phyloP scores from a whole-genome alignment of 2,797 vertebrate species.

The Oreochromis grahami region DNA sequence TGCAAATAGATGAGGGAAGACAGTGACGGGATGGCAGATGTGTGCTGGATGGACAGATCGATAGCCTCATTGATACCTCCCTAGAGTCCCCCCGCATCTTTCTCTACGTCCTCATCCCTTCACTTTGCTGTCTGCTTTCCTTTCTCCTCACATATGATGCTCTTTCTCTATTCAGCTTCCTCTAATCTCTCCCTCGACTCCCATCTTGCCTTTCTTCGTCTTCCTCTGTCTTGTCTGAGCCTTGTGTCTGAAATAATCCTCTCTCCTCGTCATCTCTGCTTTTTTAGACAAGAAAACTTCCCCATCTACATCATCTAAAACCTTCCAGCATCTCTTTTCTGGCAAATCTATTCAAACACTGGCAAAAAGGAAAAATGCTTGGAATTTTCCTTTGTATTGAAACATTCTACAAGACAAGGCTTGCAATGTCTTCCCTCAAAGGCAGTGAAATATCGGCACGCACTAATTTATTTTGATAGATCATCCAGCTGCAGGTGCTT shows the following conservation, averaged over 20 bases:
- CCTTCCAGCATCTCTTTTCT: neutral
- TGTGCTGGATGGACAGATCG: slow-evolving; percentile 52
- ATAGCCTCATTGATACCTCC: slow-evolving; percentile 60
- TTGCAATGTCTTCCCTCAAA: neutral
- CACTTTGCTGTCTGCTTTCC: slow-evolving; percentile 35
- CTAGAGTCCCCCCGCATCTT: slow-evolving; percentile 23
- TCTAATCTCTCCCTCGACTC: slow-evolving; percentile 57
- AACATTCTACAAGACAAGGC: neutral
- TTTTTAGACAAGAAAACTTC: neutral
- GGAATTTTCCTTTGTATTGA: neutral
- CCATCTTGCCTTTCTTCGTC: slow-evolving; percentile 21
- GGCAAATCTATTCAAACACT: neutral
- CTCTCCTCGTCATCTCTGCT: neutral
- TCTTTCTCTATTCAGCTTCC: slow-evolving; percentile 14
- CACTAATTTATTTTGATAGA: neutral
- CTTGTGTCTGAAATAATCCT: slow-evolving; percentile 23
- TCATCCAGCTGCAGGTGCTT: neutral
- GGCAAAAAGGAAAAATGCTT: neutral
- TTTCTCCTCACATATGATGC: slow-evolving; percentile 42
- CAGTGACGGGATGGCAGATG: slow-evolving; percentile 31
- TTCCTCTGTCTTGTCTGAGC: slow-evolving; percentile 9
- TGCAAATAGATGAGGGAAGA: slow-evolving; percentile 25
- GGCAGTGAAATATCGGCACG: too few relatives aligned
- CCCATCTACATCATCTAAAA: slow-evolving; percentile 6
- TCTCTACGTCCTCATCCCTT: neutral